Conservation (phyloP, 2,888 invertebrate species). For the Meiosimyza decipiens region DNA sequence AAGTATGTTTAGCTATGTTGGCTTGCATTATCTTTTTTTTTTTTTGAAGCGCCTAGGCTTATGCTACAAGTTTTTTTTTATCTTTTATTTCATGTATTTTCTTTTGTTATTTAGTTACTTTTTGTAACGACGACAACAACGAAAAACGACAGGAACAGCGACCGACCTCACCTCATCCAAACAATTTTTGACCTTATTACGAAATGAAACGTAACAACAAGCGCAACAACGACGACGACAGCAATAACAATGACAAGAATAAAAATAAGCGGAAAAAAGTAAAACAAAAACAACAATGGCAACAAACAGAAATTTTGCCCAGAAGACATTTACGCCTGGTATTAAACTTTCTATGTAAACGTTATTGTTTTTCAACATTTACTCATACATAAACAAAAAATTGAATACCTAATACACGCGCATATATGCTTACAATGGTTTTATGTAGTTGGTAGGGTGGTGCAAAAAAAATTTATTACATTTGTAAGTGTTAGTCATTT, state of each 20-base stretch:
- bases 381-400: neutral
- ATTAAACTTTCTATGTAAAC: slow-evolving; percentile 6
- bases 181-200: slow-evolving; percentile 1
- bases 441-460: neutral
- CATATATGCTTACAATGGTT: neutral
- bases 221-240: neutral
- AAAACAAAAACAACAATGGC: neutral
- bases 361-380: neutral
- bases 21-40: too few species aligned
- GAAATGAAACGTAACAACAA: slow-evolving; percentile 1
- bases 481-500: too few species aligned
- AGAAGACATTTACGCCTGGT: neutral
- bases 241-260: neutral
- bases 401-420: neutral
- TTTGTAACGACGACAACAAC: too few species aligned
- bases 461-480: too few species aligned
- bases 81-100: too few species aligned
- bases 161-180: neutral
- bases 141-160: too few species aligned
- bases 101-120: too few species aligned
- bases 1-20: too few species aligned
- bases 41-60: too few species aligned
- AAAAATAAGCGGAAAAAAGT: neutral
- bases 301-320: too few species aligned
- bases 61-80: too few species aligned